Percentiles rank a stretch among this genome's conserved stretches.
Conservation (phyloP, 2,888 invertebrate genomes). For the Oligia latruncula region DNA sequence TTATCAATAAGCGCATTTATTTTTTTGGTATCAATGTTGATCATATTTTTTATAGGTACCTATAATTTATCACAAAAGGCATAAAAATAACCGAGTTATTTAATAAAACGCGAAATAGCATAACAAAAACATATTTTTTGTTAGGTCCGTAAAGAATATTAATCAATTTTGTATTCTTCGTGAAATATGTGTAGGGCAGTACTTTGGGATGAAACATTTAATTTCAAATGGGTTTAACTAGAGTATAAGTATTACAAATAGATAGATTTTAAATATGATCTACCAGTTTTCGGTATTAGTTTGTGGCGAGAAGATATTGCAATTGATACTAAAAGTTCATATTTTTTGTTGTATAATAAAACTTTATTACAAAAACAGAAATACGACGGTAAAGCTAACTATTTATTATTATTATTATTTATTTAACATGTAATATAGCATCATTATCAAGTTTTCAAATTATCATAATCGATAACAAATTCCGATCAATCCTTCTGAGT, state of each 20-base stretch:
- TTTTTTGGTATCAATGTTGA: not conserved
- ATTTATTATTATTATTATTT: too few species aligned
- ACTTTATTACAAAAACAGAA: not conserved
- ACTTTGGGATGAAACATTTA: not conserved
- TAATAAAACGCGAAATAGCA: not conserved
- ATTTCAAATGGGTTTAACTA: not conserved
- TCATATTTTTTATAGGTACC: not conserved
- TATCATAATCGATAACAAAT: not conserved
- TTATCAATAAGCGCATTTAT: not conserved
- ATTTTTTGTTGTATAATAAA: not conserved
- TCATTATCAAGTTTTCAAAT: not conserved
- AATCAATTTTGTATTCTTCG: not conserved
- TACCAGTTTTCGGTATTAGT: not conserved
- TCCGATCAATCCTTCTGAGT: not conserved
- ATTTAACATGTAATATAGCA: too few species aligned
- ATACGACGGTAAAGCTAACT: not conserved
- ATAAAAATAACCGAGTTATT: conserved; percentile 1
- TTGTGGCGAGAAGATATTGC: not conserved
- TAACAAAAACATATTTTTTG: not conserved
- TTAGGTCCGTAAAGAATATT: not conserved
- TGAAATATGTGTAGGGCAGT: not conserved
- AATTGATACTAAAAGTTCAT: not conserved
- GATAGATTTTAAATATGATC: not conserved
- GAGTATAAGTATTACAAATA: too few species aligned
- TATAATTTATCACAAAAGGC: not conserved